Conservation (phyloP, 2,113 vertebrate species). For the Corydoras sp. region DNA sequence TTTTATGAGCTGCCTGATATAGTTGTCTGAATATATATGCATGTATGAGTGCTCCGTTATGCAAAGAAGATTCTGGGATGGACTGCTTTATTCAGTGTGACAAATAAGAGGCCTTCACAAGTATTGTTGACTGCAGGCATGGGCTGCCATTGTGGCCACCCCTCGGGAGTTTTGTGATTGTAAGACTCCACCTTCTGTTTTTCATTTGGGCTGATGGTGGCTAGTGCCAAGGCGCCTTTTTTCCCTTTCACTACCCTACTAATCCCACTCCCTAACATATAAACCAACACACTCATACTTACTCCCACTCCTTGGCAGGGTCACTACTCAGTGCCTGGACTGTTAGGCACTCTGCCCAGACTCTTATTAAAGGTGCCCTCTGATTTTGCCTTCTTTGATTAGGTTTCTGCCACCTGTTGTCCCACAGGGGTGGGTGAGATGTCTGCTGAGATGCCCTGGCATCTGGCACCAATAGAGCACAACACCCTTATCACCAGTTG, state of each 20-base stretch:
- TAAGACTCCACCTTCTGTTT: constrained; percentile 59
- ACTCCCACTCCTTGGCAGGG: constrained; percentile 21
- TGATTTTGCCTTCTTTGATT: constrained; percentile 56
- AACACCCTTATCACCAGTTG: constrained; percentile 3
- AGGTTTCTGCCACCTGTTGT: constrained; percentile 73
- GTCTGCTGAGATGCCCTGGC: constrained; percentile 52
- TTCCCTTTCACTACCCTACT: constrained; percentile 5
- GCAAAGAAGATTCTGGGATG: constrained; percentile 51
- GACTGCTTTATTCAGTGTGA: constrained; percentile 42
- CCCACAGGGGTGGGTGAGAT: constrained; percentile 46
- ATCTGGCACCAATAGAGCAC: constrained; percentile 47
- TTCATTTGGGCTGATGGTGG: constrained; percentile 51
- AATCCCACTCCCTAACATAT: constrained; percentile 21
- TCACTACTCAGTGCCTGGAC: constrained; percentile 31
- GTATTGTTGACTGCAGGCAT: constrained; percentile 57
- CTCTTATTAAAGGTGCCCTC: constrained; percentile 59
- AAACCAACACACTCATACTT: constrained; percentile 26
- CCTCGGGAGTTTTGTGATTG: constrained; percentile 56
- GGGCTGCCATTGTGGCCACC: constrained; percentile 57
- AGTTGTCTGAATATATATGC: constrained; percentile 51
- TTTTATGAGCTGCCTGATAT: constrained; percentile 6
- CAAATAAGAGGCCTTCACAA: constrained; percentile 46
- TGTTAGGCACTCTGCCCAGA: constrained; percentile 42
- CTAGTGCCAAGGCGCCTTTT: constrained; percentile 48
- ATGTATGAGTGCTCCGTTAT: constrained; percentile 43